Evolutionary conservation across 2,113 vertebrate species (phyloP), one percentile per base, ranked within the genome.

Genomic region (Salminus brasiliensis): DNA sequence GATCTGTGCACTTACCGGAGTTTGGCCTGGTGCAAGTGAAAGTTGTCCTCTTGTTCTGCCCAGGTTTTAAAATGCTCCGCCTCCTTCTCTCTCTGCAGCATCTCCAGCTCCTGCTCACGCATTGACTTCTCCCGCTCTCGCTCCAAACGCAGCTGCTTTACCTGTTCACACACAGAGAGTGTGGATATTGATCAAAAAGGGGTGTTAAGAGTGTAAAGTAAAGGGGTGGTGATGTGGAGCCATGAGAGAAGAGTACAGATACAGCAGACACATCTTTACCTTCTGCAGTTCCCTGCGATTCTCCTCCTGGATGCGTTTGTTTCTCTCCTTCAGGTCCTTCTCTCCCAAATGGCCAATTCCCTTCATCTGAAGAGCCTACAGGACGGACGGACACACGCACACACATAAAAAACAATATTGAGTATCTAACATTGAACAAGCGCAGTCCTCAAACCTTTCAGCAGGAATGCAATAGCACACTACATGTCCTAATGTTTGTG

Each of bases 41-140:
- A 99, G 88, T 97, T 95, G 90, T 98, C 97, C 63, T 99, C 97
- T 83, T 99, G 98, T 81, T 99, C 97, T 49, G 97, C 98, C 97
- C 97, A 99, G 0, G 97, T 98, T 89, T 99, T 98, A 88, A 99
- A 99, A 89, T 99, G 97, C 70, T 99, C 97, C 0, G 97, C 97
- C 89, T 99, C 98, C 76, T 99, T 99, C 87, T 98, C 97, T 18
- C 97, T 92, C 91, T 99, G 98, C 81, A 99, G 91, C 96, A 98
- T 95, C 91, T 99, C 98, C 90, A 99, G 91, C 88, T 99, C 98
- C 65, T 96, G 96, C 87, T 99, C 98, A 0, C 98, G 89, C 96
- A 98, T 96, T 9, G 96, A 95, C 83, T 99, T 99, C 81, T 99
- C 97, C 6, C 97, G 90, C 84, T 99, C 98, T 4, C 98, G 89